These are phyloP conservation scores for Lepidiolamprologus cunningtoni DNA, from an alignment of 2,113 vertebrate genomes.

Conservation along the genomic window DNA sequence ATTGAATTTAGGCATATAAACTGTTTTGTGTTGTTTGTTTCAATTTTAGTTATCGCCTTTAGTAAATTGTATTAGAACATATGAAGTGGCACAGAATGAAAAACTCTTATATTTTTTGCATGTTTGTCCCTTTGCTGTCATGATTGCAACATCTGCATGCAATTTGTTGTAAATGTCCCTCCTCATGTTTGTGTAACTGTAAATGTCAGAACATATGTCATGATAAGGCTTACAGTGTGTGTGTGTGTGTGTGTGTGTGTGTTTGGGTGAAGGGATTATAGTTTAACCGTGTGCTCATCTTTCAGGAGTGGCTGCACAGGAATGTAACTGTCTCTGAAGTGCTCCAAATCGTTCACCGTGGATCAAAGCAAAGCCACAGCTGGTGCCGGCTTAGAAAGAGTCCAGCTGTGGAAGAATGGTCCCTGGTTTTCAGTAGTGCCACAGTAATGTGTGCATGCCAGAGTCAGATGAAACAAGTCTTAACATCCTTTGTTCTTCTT, in stretches of 20 bases:
- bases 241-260: not conserved
- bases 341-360: not conserved
- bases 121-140: not conserved
- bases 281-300: conserved; percentile 43
- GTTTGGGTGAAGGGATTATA: not conserved
- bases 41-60: not conserved
- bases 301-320: conserved; percentile 50
- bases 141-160: not conserved
- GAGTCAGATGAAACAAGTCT: not conserved
- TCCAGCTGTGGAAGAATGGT: conserved; percentile 35
- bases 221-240: not conserved
- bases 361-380: conserved; percentile 61
- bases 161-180: not conserved
- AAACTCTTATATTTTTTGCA: not conserved
- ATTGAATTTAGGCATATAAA: not conserved
- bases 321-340: conserved; percentile 48
- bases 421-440: not conserved
- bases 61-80: not conserved
- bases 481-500: not conserved
- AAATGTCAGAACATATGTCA: not conserved
- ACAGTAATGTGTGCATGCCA: not conserved
- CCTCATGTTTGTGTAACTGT: not conserved
- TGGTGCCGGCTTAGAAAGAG: conserved; percentile 18
- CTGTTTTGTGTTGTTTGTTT: not conserved
- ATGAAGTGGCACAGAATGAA: not conserved